Base-by-base conservation (phyloP, 2,797 vertebrate species). In the Ambastaia sidthimunki region DNA sequence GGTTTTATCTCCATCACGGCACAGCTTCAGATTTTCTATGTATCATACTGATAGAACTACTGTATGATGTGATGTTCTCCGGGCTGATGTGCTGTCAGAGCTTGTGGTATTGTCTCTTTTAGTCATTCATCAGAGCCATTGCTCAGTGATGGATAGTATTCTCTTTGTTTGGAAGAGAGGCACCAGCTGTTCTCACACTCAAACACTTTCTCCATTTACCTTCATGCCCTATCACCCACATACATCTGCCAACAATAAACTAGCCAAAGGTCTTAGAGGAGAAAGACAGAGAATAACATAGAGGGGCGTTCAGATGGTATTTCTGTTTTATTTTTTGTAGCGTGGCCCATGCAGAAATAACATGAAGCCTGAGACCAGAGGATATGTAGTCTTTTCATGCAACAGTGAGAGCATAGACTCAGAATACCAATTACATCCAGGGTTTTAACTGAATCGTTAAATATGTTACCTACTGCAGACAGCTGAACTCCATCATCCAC, bases 351-450 rank as follows among this genome's bases (percentile, higher is more conserved):
- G 48, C 62, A 70, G 63, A 78, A 80, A 83, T 80, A 66, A 59
- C 3, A 19, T 0, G 0, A 25, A 7, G 66, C 37, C 2, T 41
- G 0, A 52, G 41, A 44, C 37, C 15, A 31, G 66, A 55, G 80
- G 70, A 82, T 69, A 71, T 25, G 76, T 50, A 54, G 68, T 73
- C 84, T 82, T 84, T 68, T 78, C 80, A 76, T 84, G 70, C 34
- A 80, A 69, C 59, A 80, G 80, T 71, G 67, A 82, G 78, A 73
- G 47, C 71, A n/a, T n/a, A n/a, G n/a, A n/a, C 77, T 80, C 78
- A 48, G 88, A 89, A 87, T 91, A 89, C 83, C 79, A 91, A 91
- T 90, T 82, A 86, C 31, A 83, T 54, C 44, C 62, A 57, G 16
- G 57, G 16, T 59, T 82, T 82, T 25, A 25, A 55, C 67, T 21